Evolutionary conservation across 2,113 vertebrate species (phyloP), one percentile per base, ranked within the genome.

Genomic region (Centropus unirufus): DNA sequence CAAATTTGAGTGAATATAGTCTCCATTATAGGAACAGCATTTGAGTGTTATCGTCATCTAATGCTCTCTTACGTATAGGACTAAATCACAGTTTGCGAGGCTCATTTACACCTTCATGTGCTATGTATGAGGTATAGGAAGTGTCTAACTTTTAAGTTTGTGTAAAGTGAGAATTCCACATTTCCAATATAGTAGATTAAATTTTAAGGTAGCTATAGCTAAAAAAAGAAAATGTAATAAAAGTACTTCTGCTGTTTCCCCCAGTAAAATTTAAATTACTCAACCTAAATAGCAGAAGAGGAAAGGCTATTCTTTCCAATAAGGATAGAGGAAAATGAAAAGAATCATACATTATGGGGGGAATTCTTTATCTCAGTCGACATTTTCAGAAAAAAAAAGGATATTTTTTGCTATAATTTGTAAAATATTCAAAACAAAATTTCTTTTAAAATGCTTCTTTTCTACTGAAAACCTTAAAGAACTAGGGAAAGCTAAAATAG

Each of bases 21-120:
- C 12, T 22, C 34, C 12, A 0, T 51, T 67, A 11, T 0, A 75
- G 42, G 40, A 66, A 2, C 27, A 72, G 30, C 51, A 14, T 7
- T 72, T 26, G 7, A 72, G 36, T 58, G 67, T 20, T 51, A 12
- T 57, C 54, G 14, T 51, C 49, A 21, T 40, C 32, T 74, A 32
- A 46, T 27, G 14, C 16, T 73, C 20, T 47, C 39, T 6, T 34
- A 27, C 11, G 4, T 34, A 10, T 42, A 30, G 51, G 66, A n/a
- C 6, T 69, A 39, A 68, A 68, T 79, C 55, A 40, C 13, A 32
- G 12, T 9, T 84, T 61, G 30, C 1, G 3, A 66, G 36, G 44
- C 21, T n/a, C n/a, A 10, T 62, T 66, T 83, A 39, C 32, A n/a
- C 40, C 30, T 72, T 75, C 52, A 17, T 4, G 0, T 82, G 21